These are phyloP conservation scores for Pterophyllum scalare DNA, from an alignment of 2,113 vertebrate species.

Conservation along the genomic window DNA sequence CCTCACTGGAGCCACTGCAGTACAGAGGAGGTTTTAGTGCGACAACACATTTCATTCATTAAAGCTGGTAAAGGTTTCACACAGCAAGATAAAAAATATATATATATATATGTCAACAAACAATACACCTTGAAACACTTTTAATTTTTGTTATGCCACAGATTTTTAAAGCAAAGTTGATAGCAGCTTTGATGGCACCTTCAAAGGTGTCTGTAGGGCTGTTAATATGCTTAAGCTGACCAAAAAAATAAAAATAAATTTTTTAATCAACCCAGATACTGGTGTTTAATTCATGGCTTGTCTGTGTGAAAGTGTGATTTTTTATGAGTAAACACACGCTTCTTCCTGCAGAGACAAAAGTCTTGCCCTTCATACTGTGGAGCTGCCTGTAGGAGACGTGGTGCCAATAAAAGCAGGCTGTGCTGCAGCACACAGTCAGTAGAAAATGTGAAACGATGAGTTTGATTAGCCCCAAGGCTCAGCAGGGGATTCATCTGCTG, in stretches of 20 bases:
- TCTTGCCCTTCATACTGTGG: slow-evolving; percentile 56
- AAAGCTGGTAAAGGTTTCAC: neutral
- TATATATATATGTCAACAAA: neutral
- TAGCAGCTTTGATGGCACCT: slow-evolving; percentile 35
- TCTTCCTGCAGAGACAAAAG: slow-evolving; percentile 44
- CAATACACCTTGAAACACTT: neutral
- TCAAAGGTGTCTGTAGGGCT: slow-evolving; percentile 1
- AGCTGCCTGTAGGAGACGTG: slow-evolving; percentile 40
- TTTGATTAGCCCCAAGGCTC: slow-evolving; percentile 68
- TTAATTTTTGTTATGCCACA: neutral
- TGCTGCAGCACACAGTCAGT: slow-evolving; percentile 49
- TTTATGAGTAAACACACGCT: slow-evolving; percentile 36
- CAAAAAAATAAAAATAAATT: neutral
- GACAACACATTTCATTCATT: neutral
- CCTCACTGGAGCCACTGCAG: neutral
- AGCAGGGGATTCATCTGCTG: slow-evolving; percentile 61
- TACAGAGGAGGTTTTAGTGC: neutral
- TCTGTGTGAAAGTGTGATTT: slow-evolving; percentile 9
- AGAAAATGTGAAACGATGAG: slow-evolving; percentile 60
- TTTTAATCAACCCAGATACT: neutral
- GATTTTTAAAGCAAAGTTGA: slow-evolving; percentile 8
- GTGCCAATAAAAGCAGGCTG: slow-evolving; percentile 50
- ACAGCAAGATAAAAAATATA: neutral
- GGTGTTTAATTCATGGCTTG: slow-evolving; percentile 19
- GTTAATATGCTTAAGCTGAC: slow-evolving; percentile 10